Evolutionary conservation across 1,140 invertebrate genomes (phyloP).

Genomic region (Acromyrmex heyeri): DNA sequence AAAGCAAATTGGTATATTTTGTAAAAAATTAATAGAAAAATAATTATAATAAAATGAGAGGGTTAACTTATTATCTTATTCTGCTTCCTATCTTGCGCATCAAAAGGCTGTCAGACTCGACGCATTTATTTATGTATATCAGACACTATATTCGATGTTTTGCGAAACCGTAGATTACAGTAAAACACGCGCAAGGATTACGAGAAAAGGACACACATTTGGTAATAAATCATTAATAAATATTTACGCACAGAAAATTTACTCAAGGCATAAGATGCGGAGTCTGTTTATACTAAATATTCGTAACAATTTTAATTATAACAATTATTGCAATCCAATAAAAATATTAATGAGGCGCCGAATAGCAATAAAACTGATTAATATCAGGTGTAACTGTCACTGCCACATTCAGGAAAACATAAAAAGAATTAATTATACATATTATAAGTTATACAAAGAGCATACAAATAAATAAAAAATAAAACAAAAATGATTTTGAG

Average conservation of each 20-base stretch:
- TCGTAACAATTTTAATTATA: constrained; percentile 22
- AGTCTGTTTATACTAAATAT: constrained; percentile 76
- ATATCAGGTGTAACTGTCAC: constrained; percentile 34
- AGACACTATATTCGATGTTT: constrained; percentile 55
- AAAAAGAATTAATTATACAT: not conserved
- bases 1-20: not conserved
- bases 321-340: constrained; percentile 26
- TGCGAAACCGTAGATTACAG: constrained; percentile 50
- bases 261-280: constrained; percentile 59
- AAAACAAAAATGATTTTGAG: not conserved
- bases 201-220: constrained; percentile 37
- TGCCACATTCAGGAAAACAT: constrained; percentile 1
- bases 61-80: constrained; percentile 62
- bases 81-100: constrained; percentile 65
- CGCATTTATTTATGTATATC: constrained; percentile 61
- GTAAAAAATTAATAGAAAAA: not conserved
- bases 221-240: constrained; percentile 14
- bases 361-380: constrained; percentile 22
- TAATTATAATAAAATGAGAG: constrained; percentile 45
- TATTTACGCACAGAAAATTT: constrained; percentile 17
- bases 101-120: constrained; percentile 55
- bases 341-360: not conserved
- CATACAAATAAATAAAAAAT: constrained; percentile 12
- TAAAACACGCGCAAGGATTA: constrained; percentile 38
- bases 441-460: not conserved